Conservation (phyloP, 2,113 vertebrate genomes). For the Procavia capensis region DNA sequence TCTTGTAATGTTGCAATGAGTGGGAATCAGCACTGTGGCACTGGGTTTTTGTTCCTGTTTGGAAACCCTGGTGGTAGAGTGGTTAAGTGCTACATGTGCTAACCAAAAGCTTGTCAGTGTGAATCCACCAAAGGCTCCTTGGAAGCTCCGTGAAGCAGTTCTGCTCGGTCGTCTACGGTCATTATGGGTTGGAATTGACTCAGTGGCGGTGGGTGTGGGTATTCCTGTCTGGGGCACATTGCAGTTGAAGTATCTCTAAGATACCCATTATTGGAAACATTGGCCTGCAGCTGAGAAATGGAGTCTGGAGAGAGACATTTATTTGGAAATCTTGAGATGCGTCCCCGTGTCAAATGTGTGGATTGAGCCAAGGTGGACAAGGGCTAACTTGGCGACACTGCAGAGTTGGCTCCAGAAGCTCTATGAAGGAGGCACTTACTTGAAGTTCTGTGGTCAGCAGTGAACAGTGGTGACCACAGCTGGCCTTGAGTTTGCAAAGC, state of each 20-base stretch:
- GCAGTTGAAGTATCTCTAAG: background rate
- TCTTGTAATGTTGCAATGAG: no score
- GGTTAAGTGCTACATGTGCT: no score
- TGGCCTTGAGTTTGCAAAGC: background rate
- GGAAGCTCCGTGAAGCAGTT: no score
- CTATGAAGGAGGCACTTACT: background rate
- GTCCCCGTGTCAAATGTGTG: background rate
- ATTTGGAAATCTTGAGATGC: background rate
- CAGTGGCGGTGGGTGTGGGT: no score
- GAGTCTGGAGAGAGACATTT: background rate
- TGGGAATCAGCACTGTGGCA: no score
- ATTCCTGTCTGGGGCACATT: background rate
- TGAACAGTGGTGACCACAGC: background rate
- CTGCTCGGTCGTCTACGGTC: no score
- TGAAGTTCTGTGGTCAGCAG: background rate
- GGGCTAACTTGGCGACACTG: background rate
- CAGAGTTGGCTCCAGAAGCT: background rate
- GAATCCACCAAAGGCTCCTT: no score
- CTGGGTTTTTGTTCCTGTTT: no score
- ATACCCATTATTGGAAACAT: background rate
- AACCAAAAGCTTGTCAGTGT: no score
- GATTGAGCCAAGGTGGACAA: background rate
- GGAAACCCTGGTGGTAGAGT: no score
- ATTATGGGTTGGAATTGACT: no score
- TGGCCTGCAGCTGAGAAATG: background rate